Conservation (phyloP, 2,888 invertebrate species). For the Syrista parreyssii region DNA sequence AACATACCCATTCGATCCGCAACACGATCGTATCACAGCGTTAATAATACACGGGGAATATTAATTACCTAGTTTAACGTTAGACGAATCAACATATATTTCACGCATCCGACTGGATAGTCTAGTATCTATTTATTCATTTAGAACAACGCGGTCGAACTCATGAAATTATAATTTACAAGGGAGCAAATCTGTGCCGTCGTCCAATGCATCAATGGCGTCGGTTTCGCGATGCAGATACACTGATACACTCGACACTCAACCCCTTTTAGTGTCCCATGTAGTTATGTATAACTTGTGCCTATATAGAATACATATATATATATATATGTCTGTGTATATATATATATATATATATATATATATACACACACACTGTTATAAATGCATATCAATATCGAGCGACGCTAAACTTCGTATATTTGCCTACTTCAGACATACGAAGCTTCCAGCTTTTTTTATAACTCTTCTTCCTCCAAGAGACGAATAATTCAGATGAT, state of each 20-base stretch:
- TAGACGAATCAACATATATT: neutral
- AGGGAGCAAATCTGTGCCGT: neutral
- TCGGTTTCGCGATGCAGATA: neutral
- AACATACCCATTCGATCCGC: neutral
- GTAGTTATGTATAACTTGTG: neutral
- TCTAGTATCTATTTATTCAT: neutral
- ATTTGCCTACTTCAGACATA: neutral
- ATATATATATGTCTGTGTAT: too few relatives aligned
- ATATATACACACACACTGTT: neutral
- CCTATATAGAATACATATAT: neutral
- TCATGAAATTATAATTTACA: conserved; percentile 40
- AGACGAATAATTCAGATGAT: neutral
- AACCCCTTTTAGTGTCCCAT: neutral
- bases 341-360: too few relatives aligned
- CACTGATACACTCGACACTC: neutral
- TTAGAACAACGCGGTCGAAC: conserved; percentile 11
- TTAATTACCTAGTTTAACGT: neutral
- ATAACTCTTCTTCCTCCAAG: neutral
- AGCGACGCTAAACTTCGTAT: neutral
- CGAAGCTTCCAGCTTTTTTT: neutral
- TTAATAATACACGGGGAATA: neutral
- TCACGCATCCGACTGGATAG: neutral
- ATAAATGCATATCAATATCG: neutral
- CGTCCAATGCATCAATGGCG: neutral
- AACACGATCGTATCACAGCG: neutral